phyloP scores from a whole-genome alignment of 2,888 invertebrate genomes.

The Leptopilina drosophilae region DNA sequence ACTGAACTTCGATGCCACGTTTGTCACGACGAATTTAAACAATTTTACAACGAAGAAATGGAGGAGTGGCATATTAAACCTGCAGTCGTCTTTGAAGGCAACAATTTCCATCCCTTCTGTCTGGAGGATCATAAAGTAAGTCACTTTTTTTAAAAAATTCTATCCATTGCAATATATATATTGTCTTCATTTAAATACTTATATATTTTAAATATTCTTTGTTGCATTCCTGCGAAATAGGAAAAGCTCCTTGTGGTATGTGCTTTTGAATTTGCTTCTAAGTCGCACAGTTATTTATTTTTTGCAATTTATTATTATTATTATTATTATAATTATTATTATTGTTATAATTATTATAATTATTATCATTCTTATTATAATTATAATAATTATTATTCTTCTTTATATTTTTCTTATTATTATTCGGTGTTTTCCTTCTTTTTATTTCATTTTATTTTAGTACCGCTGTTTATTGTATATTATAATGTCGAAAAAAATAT shows the following conservation, averaged over 20 bases:
- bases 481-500: too few species aligned
- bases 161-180: background rate
- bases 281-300: background rate
- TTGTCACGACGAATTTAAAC: slow-evolving; percentile 95
- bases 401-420: background rate
- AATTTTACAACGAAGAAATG: slow-evolving; percentile 97
- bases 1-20: slow-evolving; percentile 88
- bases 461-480: too few species aligned
- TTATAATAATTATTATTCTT: background rate
- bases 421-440: background rate
- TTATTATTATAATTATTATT: background rate
- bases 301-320: slow-evolving; percentile 12
- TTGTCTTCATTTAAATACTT: slow-evolving; percentile 28
- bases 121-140: slow-evolving; percentile 90
- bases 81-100: slow-evolving; percentile 86
- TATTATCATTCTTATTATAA: background rate
- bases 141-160: slow-evolving; percentile 23
- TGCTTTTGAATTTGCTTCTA: slow-evolving; percentile 27
- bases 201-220: slow-evolving; percentile 43
- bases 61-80: slow-evolving; percentile 98
- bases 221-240: slow-evolving; percentile 50
- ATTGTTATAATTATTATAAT: background rate
- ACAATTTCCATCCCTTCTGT: slow-evolving; percentile 93
- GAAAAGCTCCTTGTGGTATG: slow-evolving; percentile 54
- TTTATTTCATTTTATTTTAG: background rate